Evolutionary conservation across 1,140 invertebrate species (phyloP).

Genomic region (Lordiphosa mommai): DNA sequence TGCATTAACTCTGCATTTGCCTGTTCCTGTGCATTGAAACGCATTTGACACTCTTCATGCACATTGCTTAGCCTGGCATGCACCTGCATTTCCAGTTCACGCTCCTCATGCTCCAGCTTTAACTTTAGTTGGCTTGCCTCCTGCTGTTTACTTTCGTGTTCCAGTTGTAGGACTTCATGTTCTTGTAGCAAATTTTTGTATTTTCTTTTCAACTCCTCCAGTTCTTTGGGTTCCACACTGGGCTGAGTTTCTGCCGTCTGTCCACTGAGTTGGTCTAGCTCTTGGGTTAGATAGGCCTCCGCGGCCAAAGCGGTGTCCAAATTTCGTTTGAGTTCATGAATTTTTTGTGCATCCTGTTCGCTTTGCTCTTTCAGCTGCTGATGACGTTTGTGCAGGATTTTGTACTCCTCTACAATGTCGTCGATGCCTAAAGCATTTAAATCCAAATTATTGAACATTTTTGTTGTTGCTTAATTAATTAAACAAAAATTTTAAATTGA

Average conservation of each 20-base stretch:
- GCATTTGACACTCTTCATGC: constrained; percentile 36
- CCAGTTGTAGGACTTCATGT: constrained; percentile 49
- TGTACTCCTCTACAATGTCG: constrained; percentile 67
- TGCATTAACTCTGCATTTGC: constrained; percentile 65
- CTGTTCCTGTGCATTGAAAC: constrained; percentile 34
- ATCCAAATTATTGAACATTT: constrained; percentile 52
- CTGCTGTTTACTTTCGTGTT: constrained; percentile 48
- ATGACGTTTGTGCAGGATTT: constrained; percentile 54
- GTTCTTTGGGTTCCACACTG: constrained; percentile 19
- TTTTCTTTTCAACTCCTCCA: constrained; percentile 57
- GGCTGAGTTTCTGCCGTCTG: constrained; percentile 6
- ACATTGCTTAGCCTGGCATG: constrained; percentile 8
- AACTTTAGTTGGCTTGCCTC: constrained; percentile 21
- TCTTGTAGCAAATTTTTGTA: constrained; percentile 37
- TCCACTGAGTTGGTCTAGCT: constrained; percentile 53
- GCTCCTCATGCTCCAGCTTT: constrained; percentile 28
- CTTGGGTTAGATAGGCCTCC: constrained; percentile 61
- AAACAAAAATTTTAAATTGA: no score
- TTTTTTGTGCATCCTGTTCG: constrained; percentile 63
- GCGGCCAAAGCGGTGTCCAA: constrained; percentile 64
- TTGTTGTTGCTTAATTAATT: no score
- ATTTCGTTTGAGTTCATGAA: constrained; percentile 68
- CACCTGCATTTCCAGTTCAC: constrained; percentile 9
- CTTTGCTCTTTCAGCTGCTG: constrained; percentile 37
- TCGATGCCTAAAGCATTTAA: constrained; percentile 49